Evolutionary conservation across 2,113 vertebrate species (phyloP), one percentile per base, ranked within the genome.

Genomic region (Lontra canadensis): DNA sequence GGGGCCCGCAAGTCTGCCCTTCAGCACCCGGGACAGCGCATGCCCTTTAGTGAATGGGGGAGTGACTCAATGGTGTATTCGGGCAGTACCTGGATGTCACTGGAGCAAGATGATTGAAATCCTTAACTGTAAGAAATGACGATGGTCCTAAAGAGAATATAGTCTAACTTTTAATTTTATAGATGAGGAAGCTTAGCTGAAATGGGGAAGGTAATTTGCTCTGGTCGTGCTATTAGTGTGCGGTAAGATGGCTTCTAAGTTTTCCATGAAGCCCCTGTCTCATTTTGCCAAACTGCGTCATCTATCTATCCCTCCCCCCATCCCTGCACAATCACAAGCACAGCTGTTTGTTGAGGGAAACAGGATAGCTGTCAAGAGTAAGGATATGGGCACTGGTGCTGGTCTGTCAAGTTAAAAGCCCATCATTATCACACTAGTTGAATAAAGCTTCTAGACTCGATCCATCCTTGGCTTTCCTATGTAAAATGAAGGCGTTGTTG

Each of bases 121-220:
- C 20, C 52, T 83, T 14, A 71, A 13, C 59, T 12, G 34, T 39
- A 44, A 82, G 79, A 31, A 44, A 7, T 4, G 52, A 12, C 36
- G 39, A 13, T 73, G 83, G 85, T 36, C 57, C 85, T 42, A 20
- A 36, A 25, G 39, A 47, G 29, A 26, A 59, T 11, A 15, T 6
- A 34, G 26, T 8, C 39, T 39, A 31, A 17, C 6, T 36, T 79
- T 94, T 88, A n/a, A 31, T 89, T 85, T 94, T 44, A 79, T 25
- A 90, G 79, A 65, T 59, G 63, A 97, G 42, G 79, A 95, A 36
- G 52, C 79, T 87, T 74, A 49, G 52, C 9, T 8, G 73, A 57
- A 2, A 6, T 1, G 4, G 52, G 42, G 63, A 49, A 59, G 17
- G 20, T 36, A 7, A 23, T 92, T 95, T 44, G 5, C 29, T 74